Percentiles rank a stretch among this genome's conserved stretches.
Conservation (phyloP, 2,797 vertebrate genomes). For the Manis crassicaudata region DNA sequence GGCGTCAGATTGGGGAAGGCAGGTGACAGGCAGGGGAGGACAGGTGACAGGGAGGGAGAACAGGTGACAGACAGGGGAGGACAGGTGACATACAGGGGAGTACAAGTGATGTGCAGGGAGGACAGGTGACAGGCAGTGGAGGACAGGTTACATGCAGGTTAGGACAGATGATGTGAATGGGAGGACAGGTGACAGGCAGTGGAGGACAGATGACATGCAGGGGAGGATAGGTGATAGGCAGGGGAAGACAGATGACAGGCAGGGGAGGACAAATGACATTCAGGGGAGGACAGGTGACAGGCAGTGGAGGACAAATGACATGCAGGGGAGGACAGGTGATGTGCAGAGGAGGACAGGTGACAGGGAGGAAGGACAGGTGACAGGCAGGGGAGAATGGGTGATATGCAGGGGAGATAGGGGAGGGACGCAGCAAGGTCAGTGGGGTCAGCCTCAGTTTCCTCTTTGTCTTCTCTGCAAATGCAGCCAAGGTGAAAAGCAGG, state of each 20-base stretch:
- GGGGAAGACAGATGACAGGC: not conserved
- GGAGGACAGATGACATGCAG: no score
- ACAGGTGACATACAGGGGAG: not conserved
- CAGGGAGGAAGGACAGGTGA: not conserved
- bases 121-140: not conserved
- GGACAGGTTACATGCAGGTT: no score
- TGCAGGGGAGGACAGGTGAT: not conserved
- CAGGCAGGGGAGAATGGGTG: not conserved
- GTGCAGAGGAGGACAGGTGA: not conserved
- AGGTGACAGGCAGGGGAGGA: no score
- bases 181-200: not conserved
- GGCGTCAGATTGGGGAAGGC: not conserved
- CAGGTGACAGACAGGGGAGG: not conserved
- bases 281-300: not conserved
- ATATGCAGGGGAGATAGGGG: not conserved
- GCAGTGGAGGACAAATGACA: not conserved
- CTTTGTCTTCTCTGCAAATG: not conserved
- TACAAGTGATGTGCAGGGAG: not conserved
- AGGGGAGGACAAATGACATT: not conserved
- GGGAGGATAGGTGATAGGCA: not conserved
- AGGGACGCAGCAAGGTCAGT: not conserved
- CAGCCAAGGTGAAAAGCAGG: not conserved
- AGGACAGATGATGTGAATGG: not conserved
- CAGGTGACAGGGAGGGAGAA: not conserved
- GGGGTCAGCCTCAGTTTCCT: not conserved